Evolutionary conservation across 2,113 vertebrate species (phyloP).

Genomic region (Misgurnus mizolepis): DNA sequence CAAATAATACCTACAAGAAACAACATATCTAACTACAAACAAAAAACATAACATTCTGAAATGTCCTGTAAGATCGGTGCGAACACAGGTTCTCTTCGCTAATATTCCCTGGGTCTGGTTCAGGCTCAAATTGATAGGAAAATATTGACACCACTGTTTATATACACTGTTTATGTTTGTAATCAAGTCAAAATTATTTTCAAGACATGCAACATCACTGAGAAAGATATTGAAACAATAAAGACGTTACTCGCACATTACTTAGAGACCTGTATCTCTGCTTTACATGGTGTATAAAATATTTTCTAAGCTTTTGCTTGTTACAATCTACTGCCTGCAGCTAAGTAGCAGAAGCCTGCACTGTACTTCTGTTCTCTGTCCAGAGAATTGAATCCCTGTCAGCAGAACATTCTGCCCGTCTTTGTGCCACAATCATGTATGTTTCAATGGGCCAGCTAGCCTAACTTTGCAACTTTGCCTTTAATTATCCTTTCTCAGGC

Average conservation of each 20-base stretch:
- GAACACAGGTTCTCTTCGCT: too few relatives aligned
- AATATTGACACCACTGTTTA: too few relatives aligned
- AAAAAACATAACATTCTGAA: too few relatives aligned
- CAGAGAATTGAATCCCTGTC: slow-evolving; percentile 52
- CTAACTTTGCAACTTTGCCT: slow-evolving; percentile 45
- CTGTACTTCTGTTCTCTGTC: slow-evolving; percentile 40
- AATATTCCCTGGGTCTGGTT: too few relatives aligned
- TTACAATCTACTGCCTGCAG: slow-evolving; percentile 20
- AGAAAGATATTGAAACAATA: neutral
- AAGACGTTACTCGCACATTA: slow-evolving; percentile 11
- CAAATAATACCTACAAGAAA: too few relatives aligned
- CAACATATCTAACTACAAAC: too few relatives aligned
- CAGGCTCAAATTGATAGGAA: too few relatives aligned
- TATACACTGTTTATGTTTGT: neutral
- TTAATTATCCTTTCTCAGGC: slow-evolving; percentile 60
- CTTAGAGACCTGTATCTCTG: neutral
- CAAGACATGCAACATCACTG: neutral
- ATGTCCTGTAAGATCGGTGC: too few relatives aligned
- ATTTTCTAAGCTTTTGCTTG: slow-evolving; percentile 20
- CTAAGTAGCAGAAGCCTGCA: slow-evolving; percentile 26
- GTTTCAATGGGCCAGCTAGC: slow-evolving; percentile 31
- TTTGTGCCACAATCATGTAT: slow-evolving; percentile 8
- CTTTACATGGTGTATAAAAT: neutral
- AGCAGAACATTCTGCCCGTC: slow-evolving; percentile 44
- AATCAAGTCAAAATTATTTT: neutral